Base-by-base conservation (phyloP, 2,797 vertebrate species). In the Linurgus olivaceus region DNA sequence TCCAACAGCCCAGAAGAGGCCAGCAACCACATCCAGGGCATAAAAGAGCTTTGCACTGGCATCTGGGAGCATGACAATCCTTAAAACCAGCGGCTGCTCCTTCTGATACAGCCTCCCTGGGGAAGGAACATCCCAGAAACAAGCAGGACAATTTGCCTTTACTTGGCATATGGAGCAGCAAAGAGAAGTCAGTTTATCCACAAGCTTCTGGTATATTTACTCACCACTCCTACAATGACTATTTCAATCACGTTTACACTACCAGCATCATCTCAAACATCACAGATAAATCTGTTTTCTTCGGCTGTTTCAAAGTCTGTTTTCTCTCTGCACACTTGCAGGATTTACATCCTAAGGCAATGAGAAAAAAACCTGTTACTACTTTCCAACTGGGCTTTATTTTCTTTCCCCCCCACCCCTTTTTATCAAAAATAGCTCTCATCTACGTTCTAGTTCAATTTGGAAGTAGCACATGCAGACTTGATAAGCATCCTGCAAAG, bases 401-500 rank as follows among this genome's bases (percentile, higher is more conserved):
- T 88, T 76, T 85, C 74, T 78, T 17, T 17, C 9, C 2, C 17
- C 14, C 40, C 16, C 44, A 31, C 45, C 33, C 54, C 26, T 40
- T 84, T 61, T 68, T 62, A 85, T 80, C 88, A 91, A 94, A 97
- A 98, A 96, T 65, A 92, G 79, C 85, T 97, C 97, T 96, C 95
- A 95, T 97, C 96, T 95, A 77, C n/a, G 77, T 86, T 91, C 68
- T 28, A 51, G 77, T 94, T 97, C 84, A 61, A 57, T 96, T 76
- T 97, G 95, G 91, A 97, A 97, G 84, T 35, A 81, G 96, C 92
- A 82, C 61, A 86, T 62, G 76, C 88, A 75, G 95, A 73, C 95
- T 97, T 92, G 95, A 97, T 95, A 96, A 97, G 97, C 97, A 97
- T 92, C 89, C 92, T 91, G 79, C 13, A 71, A 96, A 98, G 96